phyloP scores from a whole-genome alignment of 2,797 vertebrate genomes.

The Myripristis jacobus region DNA sequence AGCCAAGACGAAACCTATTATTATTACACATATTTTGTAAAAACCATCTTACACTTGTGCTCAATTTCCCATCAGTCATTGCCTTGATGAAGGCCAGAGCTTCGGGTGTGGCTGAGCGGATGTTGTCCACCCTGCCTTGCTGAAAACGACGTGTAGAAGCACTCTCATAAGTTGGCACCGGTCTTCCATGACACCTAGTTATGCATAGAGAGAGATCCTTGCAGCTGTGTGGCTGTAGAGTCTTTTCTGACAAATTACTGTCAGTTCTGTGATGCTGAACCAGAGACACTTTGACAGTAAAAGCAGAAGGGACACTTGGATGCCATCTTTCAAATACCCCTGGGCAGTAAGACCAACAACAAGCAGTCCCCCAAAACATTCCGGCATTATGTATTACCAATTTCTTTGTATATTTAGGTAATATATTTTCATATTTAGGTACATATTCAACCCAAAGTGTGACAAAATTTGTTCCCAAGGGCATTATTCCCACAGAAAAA shows the following conservation, averaged over 20 bases:
- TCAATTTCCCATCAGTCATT: slow-evolving; percentile 81
- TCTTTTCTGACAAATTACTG: background rate
- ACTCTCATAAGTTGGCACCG: slow-evolving; percentile 93
- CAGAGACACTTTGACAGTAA: no score
- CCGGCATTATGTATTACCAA: no score
- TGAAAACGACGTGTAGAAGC: slow-evolving; percentile 92
- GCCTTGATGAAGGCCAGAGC: slow-evolving; percentile 90
- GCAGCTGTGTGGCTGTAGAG: background rate
- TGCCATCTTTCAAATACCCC: no score
- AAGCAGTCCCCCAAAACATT: no score
- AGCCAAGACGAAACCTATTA: slow-evolving; percentile 2
- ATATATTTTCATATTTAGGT: no score
- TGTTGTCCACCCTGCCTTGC: slow-evolving; percentile 94
- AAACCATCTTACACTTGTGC: slow-evolving; percentile 59
- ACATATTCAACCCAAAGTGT: no score
- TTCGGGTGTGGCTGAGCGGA: slow-evolving; percentile 92
- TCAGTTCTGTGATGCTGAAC: background rate
- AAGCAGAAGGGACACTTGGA: no score
- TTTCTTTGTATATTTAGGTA: no score
- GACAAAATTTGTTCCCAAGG: no score
- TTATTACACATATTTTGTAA: background rate
- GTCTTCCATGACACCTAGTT: slow-evolving; percentile 79
- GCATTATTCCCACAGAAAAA: no score
- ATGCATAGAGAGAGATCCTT: slow-evolving; percentile 4
- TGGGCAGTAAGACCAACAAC: no score